Percentiles rank a stretch among this genome's conserved stretches.
phyloP scores from a whole-genome alignment of 2,113 vertebrate genomes.

The Chionis minor region DNA sequence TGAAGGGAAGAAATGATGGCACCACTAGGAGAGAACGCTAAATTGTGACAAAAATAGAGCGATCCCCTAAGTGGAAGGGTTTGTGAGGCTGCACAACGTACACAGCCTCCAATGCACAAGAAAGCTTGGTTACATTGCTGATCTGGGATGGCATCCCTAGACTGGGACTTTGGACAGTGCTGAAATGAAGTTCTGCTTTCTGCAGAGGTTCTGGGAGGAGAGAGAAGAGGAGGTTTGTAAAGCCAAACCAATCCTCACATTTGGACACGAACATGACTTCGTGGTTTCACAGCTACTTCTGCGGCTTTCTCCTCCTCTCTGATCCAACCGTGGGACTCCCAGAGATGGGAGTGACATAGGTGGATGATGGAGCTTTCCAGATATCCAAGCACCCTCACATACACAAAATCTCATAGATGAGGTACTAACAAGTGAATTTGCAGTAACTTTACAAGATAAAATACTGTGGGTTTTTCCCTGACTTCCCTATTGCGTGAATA shows the following conservation, averaged over 20 bases:
- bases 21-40: neutral
- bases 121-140: neutral
- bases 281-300: neutral
- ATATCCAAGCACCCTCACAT: neutral
- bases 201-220: neutral
- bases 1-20: neutral
- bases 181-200: neutral
- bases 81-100: neutral
- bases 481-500: neutral
- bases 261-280: neutral
- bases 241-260: neutral
- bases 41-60: neutral
- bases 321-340: neutral
- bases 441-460: neutral
- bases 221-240: neutral
- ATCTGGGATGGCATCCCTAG: neutral
- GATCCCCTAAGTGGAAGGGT: neutral
- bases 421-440: neutral
- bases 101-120: neutral
- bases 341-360: neutral
- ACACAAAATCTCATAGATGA: neutral
- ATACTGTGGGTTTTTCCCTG: accelerated
- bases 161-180: neutral
- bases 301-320: neutral
- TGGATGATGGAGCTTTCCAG: neutral